A percentile compares a stretch with the other conserved stretches of the same genome.
phyloP scores from a whole-genome alignment of 2,113 vertebrate genomes.

The Halcyon senegalensis region DNA sequence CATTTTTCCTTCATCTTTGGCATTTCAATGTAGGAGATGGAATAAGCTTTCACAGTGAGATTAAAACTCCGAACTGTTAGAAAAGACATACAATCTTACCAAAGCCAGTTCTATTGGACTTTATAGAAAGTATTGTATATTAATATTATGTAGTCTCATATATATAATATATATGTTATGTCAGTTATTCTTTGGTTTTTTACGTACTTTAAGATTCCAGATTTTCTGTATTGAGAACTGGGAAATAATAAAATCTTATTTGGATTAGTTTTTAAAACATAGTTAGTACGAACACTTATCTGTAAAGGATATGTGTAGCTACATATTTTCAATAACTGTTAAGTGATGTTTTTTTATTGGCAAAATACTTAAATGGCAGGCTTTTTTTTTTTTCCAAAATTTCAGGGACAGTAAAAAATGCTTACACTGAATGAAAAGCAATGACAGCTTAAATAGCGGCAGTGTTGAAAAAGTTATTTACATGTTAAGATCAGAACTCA shows the following conservation, averaged over 20 bases:
- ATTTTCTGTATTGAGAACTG: neutral
- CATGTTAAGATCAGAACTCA: neutral
- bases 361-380: neutral
- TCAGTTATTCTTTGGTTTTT: neutral
- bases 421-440: neutral
- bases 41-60: slow-evolving; percentile 51
- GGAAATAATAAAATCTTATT: neutral
- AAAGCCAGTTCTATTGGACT: slow-evolving; percentile 11
- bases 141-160: neutral
- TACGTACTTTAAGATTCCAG: neutral
- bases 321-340: neutral
- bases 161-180: neutral
- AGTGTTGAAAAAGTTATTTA: neutral
- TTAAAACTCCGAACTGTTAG: slow-evolving; percentile 47
- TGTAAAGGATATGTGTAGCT: neutral
- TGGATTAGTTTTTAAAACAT: neutral
- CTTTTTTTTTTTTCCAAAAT: neutral
- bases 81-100: slow-evolving; percentile 20
- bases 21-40: slow-evolving; percentile 6
- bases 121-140: neutral
- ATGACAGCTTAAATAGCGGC: neutral
- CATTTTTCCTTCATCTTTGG: neutral
- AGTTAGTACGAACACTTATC: neutral
- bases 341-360: neutral
- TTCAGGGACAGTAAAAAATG: neutral